A percentile compares a stretch with the other conserved stretches of the same genome.
Evolutionary conservation across 2,113 vertebrate genomes (phyloP).

Genomic region (Chloebia gouldiae): DNA sequence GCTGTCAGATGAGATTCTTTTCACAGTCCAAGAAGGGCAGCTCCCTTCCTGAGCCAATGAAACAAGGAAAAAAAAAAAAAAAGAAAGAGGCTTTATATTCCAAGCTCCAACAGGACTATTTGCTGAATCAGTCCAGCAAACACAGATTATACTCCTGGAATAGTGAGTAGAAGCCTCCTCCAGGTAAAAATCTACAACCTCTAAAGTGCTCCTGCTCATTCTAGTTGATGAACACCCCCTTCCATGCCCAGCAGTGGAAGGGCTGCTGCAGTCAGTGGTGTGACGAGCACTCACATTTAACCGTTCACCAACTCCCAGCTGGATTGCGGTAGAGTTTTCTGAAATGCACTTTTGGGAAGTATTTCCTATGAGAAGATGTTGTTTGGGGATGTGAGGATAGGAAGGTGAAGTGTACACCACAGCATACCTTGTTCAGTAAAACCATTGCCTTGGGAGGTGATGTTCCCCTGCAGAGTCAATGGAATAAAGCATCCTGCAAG

Average conservation of each 20-base stretch:
- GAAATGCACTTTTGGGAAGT: constrained; percentile 55
- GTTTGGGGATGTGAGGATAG: not conserved
- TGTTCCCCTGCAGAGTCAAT: not conserved
- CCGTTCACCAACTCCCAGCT: not conserved
- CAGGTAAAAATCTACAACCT: constrained; percentile 17
- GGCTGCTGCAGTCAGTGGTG: not conserved
- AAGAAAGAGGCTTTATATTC: not conserved
- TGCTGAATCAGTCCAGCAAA: not conserved
- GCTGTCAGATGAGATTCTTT: not conserved
- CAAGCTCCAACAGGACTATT: not conserved
- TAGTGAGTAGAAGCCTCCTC: not conserved
- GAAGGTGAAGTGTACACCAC: constrained; percentile 31
- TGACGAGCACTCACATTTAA: constrained; percentile 21
- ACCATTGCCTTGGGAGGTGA: not conserved
- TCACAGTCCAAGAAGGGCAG: constrained; percentile 9
- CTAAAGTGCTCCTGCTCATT: constrained; percentile 58
- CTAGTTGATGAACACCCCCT: not conserved
- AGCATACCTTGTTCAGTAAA: constrained; percentile 24
- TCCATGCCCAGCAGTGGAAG: constrained; percentile 66
- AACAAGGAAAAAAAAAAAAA: not conserved
- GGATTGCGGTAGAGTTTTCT: not conserved
- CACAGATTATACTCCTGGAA: not conserved
- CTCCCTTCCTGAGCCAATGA: not conserved
- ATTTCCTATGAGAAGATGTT: constrained; percentile 41
- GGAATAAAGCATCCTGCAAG: constrained; percentile 47